Percentiles rank a stretch among this genome's conserved stretches.
These are phyloP conservation scores for Poeciliopsis turneri DNA, from an alignment of 2,797 vertebrate species.

Conservation along the genomic window DNA sequence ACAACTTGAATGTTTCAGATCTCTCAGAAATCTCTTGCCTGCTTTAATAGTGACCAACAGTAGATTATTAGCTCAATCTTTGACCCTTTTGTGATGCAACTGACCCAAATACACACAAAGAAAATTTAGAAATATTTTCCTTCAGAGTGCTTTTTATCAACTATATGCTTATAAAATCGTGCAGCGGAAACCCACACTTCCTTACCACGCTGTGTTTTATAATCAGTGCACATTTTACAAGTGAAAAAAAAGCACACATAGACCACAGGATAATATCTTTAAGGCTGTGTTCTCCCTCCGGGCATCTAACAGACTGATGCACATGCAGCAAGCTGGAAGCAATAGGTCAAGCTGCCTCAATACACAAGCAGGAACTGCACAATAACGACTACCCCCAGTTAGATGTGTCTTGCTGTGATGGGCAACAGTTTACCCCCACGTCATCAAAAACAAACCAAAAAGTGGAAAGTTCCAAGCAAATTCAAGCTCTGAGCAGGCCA, in stretches of 20 bases:
- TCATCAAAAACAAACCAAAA: background rate
- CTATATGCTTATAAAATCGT: background rate
- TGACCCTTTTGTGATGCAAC: background rate
- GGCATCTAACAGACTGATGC: conserved; percentile 54
- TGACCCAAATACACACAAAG: background rate
- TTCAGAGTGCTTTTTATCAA: background rate
- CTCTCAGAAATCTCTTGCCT: background rate
- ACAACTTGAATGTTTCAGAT: background rate
- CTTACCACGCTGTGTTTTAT: background rate
- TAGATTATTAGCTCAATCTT: background rate
- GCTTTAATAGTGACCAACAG: background rate
- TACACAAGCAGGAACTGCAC: conserved; percentile 41
- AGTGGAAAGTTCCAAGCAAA: background rate
- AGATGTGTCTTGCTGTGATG: conserved; percentile 13
- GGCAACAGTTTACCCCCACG: conserved; percentile 22
- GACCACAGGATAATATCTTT: background rate
- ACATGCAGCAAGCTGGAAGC: conserved; percentile 56
- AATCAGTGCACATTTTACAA: conserved; percentile 1
- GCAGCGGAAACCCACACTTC: background rate
- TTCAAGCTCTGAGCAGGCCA: background rate
- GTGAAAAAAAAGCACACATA: conserved; percentile 1
- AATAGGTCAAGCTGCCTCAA: conserved; percentile 64
- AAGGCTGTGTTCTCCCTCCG: conserved; percentile 14
- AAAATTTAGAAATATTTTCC: background rate
- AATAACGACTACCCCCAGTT: conserved; percentile 51